Evolutionary conservation across 2,797 vertebrate species (phyloP), one percentile per base, ranked within the genome.

Genomic region (Anguilla megastoma): DNA sequence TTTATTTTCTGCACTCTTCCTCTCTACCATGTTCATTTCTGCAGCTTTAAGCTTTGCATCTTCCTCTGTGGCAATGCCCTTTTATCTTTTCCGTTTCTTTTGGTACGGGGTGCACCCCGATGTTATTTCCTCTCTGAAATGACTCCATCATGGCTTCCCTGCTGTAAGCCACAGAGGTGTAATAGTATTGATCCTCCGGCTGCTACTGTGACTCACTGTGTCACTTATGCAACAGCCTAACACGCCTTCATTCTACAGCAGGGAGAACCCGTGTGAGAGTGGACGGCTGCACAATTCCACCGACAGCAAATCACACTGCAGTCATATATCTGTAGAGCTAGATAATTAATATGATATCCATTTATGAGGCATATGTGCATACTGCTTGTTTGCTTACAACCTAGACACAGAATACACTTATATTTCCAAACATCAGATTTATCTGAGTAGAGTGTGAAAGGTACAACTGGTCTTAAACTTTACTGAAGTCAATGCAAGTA

Each of bases 241-340:
- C 89, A 92, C 89, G 87, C 87, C 88, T 89, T 86, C 88, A 90
- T 89, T 90, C 89, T 87, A 90, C 89, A 90, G 88, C 89, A 89
- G 90, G 85, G 87, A 89, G 90, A 88, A 84, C 86, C 84, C 89
- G 90, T 79, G 85, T 84, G 87, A 66, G 86, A 90, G 90, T 90
- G 80, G 74, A 90, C 76, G 87, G 86, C 80, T 89, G 88, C 84
- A 60, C 45, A 88, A 88, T 88, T 91, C 88, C 89, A 92, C 87
- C 87, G 33, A 54, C 6, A 21, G 36, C 3, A 79, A 79, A 14
- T 79, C 14, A 76, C 33, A 36, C 7, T 14, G 71, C 71, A 33
- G 60, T 63, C 5, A 63, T 24, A 63, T n/a, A 69, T n/a, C 9
- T n/a, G 8, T 27, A 69, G 63, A 24, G 12, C 33, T 33, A 45